Base-by-base conservation (phyloP, 2,113 vertebrate genomes). In the Sylvietta virens region DNA sequence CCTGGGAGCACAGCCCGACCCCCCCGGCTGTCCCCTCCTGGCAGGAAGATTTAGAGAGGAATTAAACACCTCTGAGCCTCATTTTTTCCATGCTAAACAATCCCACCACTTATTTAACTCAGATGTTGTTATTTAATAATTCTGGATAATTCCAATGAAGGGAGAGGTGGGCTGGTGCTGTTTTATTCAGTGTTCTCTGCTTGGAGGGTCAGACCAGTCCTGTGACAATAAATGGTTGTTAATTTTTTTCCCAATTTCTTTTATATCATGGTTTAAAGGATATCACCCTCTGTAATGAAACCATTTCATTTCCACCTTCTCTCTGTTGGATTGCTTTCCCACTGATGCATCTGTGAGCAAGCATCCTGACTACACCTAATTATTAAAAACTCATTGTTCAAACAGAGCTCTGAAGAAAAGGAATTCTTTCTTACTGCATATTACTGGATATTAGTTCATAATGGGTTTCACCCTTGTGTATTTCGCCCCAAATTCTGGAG, bases 381-480 rank as follows among this genome's bases (percentile, higher is more conserved):
- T 62, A 91, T 92, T 92, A 81, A 95, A 74, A 94, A 90, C 21
- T 66, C 70, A 53, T 81, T 94, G 62, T 33, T 92, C 45, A 85
- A 71, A 57, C 7, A 56, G 40, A 86, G 10, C 44, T 53, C 60
- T 88, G 64, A 90, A 78, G 39, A 73, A 82, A 76, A 90, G 23
- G 54, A 85, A 80, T 35, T 50, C 19, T 85, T 92, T 61, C 57
- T 81, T 81, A 9, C 22, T 78, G 19, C 7, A 6, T 40, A 26
- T 81, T 91, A 72, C 19, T 58, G 53, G 65, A 64, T 86, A 71
- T 37, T 76, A 60, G 40, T 40, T 76, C 50, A 31, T 70, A 70
- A 39, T 50, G 23, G 11, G 12, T 82, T 91, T 89, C 39, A 57
- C 21, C 27, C 82, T 56, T 61, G 18, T 80, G 33, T 80, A 53